Evolutionary conservation across 2,113 vertebrate species (phyloP).

Genomic region (Donacobius atricapilla): DNA sequence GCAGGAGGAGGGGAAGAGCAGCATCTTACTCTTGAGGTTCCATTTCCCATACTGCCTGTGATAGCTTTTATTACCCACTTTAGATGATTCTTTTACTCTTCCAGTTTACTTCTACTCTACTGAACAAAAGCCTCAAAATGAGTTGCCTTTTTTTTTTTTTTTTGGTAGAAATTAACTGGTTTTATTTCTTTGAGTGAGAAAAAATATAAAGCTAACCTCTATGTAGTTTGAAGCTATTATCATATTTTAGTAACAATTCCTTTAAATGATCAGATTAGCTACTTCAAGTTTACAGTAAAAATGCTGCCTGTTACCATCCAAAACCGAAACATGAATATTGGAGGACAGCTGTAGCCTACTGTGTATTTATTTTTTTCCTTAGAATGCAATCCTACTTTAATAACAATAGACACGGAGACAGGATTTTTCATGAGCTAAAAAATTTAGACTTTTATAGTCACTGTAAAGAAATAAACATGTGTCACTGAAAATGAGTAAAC

Average conservation of each 20-base stretch:
- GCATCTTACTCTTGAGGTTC: neutral
- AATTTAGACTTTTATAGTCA: neutral
- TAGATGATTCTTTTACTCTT: neutral
- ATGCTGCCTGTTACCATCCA: neutral
- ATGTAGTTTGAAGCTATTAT: neutral
- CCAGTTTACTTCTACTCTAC: neutral
- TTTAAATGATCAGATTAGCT: neutral
- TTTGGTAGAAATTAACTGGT: neutral
- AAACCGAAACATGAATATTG: neutral
- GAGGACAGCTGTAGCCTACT: neutral
- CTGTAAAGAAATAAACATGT: neutral
- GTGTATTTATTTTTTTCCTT: neutral
- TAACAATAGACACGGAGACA: accelerated
- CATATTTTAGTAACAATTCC: neutral
- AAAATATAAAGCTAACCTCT: neutral
- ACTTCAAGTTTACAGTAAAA: neutral
- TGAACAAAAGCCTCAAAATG: conserved; percentile 1
- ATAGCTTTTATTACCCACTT: neutral
- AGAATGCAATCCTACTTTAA: neutral
- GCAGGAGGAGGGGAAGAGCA: neutral
- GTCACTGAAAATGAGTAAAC: neutral
- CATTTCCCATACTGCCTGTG: neutral
- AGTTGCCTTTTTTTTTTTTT: neutral
- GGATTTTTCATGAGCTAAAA: neutral
- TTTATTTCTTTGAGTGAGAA: neutral